Evolutionary conservation across 2,797 vertebrate species (phyloP).

Genomic region (Uromys caudimaculatus): DNA sequence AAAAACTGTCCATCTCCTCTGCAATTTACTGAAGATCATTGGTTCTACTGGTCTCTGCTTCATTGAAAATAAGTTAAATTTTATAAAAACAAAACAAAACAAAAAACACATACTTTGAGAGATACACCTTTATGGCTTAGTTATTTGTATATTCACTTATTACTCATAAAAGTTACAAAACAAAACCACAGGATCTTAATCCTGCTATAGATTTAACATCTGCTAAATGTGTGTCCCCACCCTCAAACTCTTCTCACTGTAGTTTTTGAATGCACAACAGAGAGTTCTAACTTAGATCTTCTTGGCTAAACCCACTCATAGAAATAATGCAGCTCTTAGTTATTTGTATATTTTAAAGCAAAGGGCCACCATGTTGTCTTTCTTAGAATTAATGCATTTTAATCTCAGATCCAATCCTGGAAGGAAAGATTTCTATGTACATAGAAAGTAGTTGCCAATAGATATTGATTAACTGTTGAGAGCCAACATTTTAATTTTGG

Average conservation of each 20-base stretch:
- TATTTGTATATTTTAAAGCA: neutral
- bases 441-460: slow-evolving; percentile 25
- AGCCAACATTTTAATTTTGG: neutral
- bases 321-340: neutral
- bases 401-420: neutral
- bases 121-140: neutral
- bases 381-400: neutral
- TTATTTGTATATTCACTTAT: neutral
- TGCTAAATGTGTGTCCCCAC: neutral
- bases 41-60: neutral
- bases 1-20: neutral
- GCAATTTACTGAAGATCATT: neutral
- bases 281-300: neutral
- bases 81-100: neutral
- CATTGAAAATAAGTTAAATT: slow-evolving; percentile 46
- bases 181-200: neutral
- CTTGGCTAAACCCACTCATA: slow-evolving; percentile 10
- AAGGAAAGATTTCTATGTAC: neutral
- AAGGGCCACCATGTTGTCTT: neutral
- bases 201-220: neutral
- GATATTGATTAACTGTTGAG: neutral
- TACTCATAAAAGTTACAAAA: neutral
- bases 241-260: neutral
- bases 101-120: neutral
- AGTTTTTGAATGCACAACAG: neutral